Conservation (phyloP, 2,113 vertebrate species). For the Piliocolobus tephrosceles region DNA sequence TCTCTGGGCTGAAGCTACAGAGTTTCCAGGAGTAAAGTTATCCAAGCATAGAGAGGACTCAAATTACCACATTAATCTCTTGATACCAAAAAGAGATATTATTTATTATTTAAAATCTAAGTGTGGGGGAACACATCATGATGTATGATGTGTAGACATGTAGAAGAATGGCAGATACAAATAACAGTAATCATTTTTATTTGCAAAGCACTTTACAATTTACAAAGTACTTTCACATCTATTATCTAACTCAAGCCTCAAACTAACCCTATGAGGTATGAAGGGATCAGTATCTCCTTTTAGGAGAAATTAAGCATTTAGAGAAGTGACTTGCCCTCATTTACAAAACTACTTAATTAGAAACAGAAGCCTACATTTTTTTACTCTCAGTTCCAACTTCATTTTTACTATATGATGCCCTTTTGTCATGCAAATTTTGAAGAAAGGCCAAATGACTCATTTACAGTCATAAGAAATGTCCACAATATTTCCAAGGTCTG, state of each 20-base stretch:
- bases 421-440: constrained; percentile 21
- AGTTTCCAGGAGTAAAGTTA: background rate
- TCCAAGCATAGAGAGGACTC: background rate
- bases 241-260: background rate
- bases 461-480: constrained; percentile 14
- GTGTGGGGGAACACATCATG: background rate
- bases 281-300: background rate
- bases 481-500: background rate
- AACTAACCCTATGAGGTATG: background rate
- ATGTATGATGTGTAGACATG: background rate
- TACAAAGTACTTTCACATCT: constrained; percentile 42
- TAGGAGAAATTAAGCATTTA: constrained; percentile 28
- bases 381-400: constrained; percentile 21
- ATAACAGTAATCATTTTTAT: constrained; percentile 1
- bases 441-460: constrained; percentile 1
- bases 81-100: background rate
- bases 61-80: background rate
- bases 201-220: background rate
- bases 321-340: background rate
- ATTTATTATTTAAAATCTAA: background rate
- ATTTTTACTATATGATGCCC: constrained; percentile 1
- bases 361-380: constrained; percentile 36
- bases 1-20: background rate
- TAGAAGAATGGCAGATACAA: constrained; percentile 13
- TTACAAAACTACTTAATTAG: background rate